Percentiles rank a stretch among this genome's conserved stretches.
Conservation (phyloP, 2,888 invertebrate species). For the Diloba caeruleocephala region DNA sequence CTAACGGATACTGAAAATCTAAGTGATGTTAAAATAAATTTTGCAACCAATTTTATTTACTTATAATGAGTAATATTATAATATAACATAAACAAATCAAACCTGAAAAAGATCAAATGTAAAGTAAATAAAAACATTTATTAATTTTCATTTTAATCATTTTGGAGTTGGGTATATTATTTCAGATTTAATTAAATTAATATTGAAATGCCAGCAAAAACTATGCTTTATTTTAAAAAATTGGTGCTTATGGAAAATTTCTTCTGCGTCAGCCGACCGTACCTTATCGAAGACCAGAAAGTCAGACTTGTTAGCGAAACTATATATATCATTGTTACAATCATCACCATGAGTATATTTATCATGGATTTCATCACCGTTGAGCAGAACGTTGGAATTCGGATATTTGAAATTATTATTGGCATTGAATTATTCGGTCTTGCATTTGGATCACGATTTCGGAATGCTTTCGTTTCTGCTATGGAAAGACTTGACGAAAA, state of each 20-base stretch:
- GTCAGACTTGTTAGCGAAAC: slow-evolving; percentile 56
- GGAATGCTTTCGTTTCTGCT: slow-evolving; percentile 51
- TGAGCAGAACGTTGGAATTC: slow-evolving; percentile 14
- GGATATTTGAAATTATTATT: slow-evolving; percentile 48
- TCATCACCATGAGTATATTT: slow-evolving; percentile 32
- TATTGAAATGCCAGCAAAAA: slow-evolving; percentile 35
- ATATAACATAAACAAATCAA: not conserved
- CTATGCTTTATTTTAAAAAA: slow-evolving; percentile 51
- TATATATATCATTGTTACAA: slow-evolving; percentile 44
- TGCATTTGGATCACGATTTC: slow-evolving; percentile 45
- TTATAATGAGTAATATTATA: too few relatives aligned
- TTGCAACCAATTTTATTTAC: too few relatives aligned
- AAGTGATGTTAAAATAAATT: slow-evolving; percentile 3
- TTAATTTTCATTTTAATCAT: not conserved
- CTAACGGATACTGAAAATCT: slow-evolving; percentile 1
- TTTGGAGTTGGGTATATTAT: slow-evolving; percentile 2
- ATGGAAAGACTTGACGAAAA: slow-evolving; percentile 66
- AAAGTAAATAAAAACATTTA: not conserved
- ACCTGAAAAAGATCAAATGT: not conserved
- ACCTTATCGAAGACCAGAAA: slow-evolving; percentile 53
- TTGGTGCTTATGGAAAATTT: slow-evolving; percentile 65
- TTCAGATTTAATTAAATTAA: too few relatives aligned
- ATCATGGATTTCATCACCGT: slow-evolving; percentile 51
- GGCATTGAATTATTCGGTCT: slow-evolving; percentile 56
- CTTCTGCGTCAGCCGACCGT: slow-evolving; percentile 69